Conservation (phyloP, 2,797 vertebrate genomes). For the Artibeus lituratus region DNA sequence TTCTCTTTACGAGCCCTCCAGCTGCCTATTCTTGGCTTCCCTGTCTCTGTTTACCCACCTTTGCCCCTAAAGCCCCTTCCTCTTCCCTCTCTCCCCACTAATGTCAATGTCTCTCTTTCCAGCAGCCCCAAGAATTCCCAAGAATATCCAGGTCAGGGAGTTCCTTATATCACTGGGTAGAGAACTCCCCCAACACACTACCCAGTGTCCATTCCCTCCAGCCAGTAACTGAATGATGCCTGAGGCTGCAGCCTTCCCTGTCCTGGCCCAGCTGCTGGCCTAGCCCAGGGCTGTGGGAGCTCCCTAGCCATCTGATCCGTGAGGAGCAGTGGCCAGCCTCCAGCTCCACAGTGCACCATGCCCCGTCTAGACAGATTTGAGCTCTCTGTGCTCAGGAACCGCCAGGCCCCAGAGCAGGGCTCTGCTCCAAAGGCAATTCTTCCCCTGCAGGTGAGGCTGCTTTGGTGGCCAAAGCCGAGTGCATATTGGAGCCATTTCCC, state of each 20-base stretch:
- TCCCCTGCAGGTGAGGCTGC: conserved; percentile 30
- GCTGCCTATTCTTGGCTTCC: too few species aligned
- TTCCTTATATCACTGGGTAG: not conserved
- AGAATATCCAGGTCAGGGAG: not conserved
- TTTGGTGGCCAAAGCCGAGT: conserved; percentile 29
- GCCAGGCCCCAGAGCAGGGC: not conserved
- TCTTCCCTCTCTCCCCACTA: not conserved
- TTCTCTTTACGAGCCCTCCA: not conserved
- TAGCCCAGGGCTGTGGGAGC: not conserved
- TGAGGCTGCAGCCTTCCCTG: not conserved
- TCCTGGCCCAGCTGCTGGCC: not conserved
- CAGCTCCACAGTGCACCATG: not conserved
- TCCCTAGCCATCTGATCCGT: not conserved
- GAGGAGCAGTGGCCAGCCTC: not conserved
- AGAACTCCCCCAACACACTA: not conserved
- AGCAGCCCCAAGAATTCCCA: not conserved
- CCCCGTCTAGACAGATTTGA: not conserved
- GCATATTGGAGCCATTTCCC: not conserved
- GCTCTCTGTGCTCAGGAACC: not conserved
- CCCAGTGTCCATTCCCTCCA: too few species aligned
- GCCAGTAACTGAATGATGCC: not conserved
- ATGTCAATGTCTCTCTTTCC: not conserved
- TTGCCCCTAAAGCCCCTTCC: not conserved
- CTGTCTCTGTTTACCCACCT: not conserved
- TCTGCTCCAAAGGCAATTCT: conserved; percentile 17